phyloP scores from a whole-genome alignment of 2,113 vertebrate genomes.

The Heterotis niloticus region DNA sequence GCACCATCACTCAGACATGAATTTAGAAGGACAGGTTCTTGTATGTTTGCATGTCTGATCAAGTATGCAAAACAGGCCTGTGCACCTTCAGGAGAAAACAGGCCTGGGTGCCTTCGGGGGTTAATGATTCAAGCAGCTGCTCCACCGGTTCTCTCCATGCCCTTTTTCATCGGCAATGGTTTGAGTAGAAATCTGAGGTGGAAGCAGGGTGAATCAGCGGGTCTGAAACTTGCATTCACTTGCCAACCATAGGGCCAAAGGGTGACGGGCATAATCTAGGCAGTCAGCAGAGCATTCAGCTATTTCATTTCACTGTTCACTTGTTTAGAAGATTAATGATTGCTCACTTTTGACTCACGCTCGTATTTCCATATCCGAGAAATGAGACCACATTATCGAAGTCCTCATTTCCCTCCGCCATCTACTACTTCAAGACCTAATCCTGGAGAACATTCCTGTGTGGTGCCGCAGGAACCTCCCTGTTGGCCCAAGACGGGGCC shows the following conservation, averaged over 20 bases:
- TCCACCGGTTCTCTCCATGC: background rate
- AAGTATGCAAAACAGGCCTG: background rate
- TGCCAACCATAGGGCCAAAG: background rate
- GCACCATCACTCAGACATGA: background rate
- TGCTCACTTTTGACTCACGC: background rate
- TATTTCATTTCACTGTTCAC: background rate
- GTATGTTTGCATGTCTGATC: background rate
- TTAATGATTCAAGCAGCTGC: background rate
- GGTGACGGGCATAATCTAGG: background rate
- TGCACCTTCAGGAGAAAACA: background rate
- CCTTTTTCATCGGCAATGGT: background rate
- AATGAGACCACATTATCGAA: too few species aligned
- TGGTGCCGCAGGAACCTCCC: too few species aligned
- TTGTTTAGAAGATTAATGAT: background rate
- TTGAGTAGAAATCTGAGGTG: background rate
- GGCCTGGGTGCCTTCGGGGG: too few species aligned
- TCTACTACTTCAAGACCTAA: too few species aligned
- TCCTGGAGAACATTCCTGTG: too few species aligned
- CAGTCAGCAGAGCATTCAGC: background rate
- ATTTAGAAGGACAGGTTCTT: background rate
- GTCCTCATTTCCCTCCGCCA: too few species aligned
- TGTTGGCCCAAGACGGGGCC: too few species aligned
- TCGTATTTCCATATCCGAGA: background rate
- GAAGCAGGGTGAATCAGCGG: background rate
- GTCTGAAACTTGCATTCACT: background rate